phyloP scores from a whole-genome alignment of 2,797 vertebrate genomes.

The Kryptolebias ocellatus region DNA sequence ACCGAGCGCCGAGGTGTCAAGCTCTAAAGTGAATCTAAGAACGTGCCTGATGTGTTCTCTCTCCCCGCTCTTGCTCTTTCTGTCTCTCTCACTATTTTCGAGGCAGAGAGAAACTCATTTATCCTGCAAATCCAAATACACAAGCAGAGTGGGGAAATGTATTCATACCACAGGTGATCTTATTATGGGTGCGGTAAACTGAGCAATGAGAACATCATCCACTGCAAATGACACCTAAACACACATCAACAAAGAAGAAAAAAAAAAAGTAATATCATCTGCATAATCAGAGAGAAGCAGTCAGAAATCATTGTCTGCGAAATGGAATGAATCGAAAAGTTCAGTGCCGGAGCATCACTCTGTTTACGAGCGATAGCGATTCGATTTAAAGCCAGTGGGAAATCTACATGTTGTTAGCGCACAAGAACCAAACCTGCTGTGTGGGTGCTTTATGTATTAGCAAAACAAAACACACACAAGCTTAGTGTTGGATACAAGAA shows the following conservation, averaged over 20 bases:
- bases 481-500: constrained; percentile 10
- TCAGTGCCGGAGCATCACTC: constrained; percentile 55
- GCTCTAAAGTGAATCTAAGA: constrained; percentile 81
- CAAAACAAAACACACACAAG: constrained; percentile 34
- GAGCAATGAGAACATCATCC: constrained; percentile 79
- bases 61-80: constrained; percentile 48
- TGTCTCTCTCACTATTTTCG: constrained; percentile 60
- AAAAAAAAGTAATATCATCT: constrained; percentile 74
- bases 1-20: constrained; percentile 79
- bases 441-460: constrained; percentile 50
- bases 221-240: constrained; percentile 73
- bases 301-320: constrained; percentile 51
- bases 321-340: constrained; percentile 72
- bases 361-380: constrained; percentile 62
- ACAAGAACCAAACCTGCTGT: constrained; percentile 33
- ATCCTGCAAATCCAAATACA: constrained; percentile 83
- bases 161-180: constrained; percentile 82
- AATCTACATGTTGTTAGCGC: constrained; percentile 61
- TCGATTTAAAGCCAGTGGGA: constrained; percentile 53
- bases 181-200: constrained; percentile 78
- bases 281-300: constrained; percentile 71
- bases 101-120: constrained; percentile 83
- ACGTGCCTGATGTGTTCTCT: constrained; percentile 82
- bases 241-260: constrained; percentile 63
- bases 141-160: constrained; percentile 78